These are phyloP conservation scores for Choloepus hoffmanni DNA, from an alignment of 2,113 vertebrate species.

Conservation along the genomic window DNA sequence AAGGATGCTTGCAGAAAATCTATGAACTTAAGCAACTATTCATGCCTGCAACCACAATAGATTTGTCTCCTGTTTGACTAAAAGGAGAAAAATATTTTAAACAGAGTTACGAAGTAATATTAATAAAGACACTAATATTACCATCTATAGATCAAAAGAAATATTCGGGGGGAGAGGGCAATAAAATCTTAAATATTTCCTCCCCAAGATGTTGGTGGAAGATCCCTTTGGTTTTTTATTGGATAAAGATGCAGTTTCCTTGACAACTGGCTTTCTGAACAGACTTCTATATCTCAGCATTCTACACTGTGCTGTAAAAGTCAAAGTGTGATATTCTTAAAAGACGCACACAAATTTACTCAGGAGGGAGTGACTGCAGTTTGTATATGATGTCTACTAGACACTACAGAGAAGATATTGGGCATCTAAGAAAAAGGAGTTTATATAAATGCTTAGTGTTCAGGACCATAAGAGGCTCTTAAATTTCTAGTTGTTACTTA, in stretches of 20 bases:
- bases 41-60: neutral
- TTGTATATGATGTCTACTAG: neutral
- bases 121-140: neutral
- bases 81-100: neutral
- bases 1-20: neutral
- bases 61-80: neutral
- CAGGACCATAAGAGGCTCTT: neutral
- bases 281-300: slow-evolving; percentile 56
- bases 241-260: slow-evolving; percentile 68
- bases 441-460: neutral
- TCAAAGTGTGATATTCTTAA: slow-evolving; percentile 56
- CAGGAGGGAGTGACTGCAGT: neutral
- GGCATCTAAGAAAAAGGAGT: neutral
- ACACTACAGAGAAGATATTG: neutral
- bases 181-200: neutral
- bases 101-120: neutral
- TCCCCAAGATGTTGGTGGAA: slow-evolving; percentile 23
- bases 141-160: slow-evolving; percentile 37
- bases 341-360: slow-evolving; percentile 56
- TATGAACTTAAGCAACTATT: neutral
- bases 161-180: neutral
- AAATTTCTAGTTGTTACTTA: neutral
- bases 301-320: slow-evolving; percentile 52
- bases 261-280: slow-evolving; percentile 75
- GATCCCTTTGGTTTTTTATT: slow-evolving; percentile 49